Percentiles rank a stretch among this genome's conserved stretches.
phyloP scores from a whole-genome alignment of 2,797 vertebrate genomes.

The Lepilemur septentrionalis region DNA sequence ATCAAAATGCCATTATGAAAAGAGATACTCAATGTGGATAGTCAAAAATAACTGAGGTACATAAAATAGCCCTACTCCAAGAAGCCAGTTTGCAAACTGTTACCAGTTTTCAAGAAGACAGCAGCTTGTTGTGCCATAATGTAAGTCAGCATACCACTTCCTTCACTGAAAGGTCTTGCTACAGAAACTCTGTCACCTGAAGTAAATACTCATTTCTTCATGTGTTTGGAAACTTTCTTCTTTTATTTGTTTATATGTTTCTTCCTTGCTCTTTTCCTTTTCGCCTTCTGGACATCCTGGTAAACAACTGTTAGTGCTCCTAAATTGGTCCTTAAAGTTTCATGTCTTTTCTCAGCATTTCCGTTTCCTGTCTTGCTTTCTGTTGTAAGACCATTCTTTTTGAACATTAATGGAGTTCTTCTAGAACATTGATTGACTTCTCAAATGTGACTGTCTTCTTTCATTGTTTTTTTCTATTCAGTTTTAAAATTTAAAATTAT shows the following conservation, averaged over 20 bases:
- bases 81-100: neutral
- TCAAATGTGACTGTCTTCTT: neutral
- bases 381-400: neutral
- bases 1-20: neutral
- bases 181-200: neutral
- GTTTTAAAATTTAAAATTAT: conserved; percentile 8
- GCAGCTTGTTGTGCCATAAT: neutral
- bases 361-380: neutral
- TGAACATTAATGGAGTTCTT: neutral
- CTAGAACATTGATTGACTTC: neutral
- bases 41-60: neutral
- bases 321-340: neutral
- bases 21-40: neutral
- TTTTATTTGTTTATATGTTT: neutral
- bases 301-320: neutral
- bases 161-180: neutral
- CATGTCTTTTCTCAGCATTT: neutral
- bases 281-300: neutral
- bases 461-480: neutral
- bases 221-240: neutral
- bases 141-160: neutral
- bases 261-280: neutral
- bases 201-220: neutral
- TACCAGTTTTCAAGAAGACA: neutral
- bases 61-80: neutral